Percentiles rank a stretch among this genome's conserved stretches.
These are phyloP conservation scores for Drosophila kurseongensis DNA, from an alignment of 1,140 invertebrate species.

Conservation along the genomic window DNA sequence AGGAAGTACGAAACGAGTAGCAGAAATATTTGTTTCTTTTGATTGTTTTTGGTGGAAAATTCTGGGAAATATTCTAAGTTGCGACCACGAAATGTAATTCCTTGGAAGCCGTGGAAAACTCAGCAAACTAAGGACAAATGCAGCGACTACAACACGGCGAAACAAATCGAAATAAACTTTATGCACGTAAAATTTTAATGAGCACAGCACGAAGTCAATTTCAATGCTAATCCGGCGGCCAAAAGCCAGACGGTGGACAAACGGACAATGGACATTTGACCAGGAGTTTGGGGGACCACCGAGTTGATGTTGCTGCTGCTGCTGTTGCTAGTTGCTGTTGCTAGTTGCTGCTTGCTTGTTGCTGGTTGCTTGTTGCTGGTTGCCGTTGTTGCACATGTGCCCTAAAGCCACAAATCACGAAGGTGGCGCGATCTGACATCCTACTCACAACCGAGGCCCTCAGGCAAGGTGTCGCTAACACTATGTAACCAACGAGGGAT, in stretches of 20 bases:
- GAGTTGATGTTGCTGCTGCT: slow-evolving; percentile 27
- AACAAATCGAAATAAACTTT: slow-evolving; percentile 79
- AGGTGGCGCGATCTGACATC: slow-evolving; percentile 77
- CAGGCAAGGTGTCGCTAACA: slow-evolving; percentile 68
- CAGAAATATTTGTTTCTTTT: slow-evolving; percentile 27
- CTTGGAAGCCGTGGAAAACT: slow-evolving; percentile 45
- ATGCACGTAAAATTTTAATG: slow-evolving; percentile 83
- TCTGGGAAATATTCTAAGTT: slow-evolving; percentile 57
- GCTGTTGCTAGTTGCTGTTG: slow-evolving; percentile 6
- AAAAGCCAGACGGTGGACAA: slow-evolving; percentile 52
- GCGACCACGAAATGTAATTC: slow-evolving; percentile 48
- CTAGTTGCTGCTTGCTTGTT: slow-evolving; percentile 6
- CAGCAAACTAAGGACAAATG: slow-evolving; percentile 21
- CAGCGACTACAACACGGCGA: slow-evolving; percentile 41
- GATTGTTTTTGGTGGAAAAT: slow-evolving; percentile 37
- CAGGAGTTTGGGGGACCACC: slow-evolving; percentile 68
- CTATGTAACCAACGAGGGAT: slow-evolving; percentile 22
- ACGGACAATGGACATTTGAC: slow-evolving; percentile 45
- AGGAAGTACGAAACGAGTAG: slow-evolving; percentile 59
- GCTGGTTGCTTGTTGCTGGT: slow-evolving; percentile 16
- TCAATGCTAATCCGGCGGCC: slow-evolving; percentile 81
- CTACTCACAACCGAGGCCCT: slow-evolving; percentile 59
- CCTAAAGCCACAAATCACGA: slow-evolving; percentile 79
- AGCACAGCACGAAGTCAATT: slow-evolving; percentile 83
- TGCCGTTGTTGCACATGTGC: slow-evolving; percentile 61